Evolutionary conservation across 2,888 invertebrate genomes (phyloP).

Genomic region (Bunonema sp.): DNA sequence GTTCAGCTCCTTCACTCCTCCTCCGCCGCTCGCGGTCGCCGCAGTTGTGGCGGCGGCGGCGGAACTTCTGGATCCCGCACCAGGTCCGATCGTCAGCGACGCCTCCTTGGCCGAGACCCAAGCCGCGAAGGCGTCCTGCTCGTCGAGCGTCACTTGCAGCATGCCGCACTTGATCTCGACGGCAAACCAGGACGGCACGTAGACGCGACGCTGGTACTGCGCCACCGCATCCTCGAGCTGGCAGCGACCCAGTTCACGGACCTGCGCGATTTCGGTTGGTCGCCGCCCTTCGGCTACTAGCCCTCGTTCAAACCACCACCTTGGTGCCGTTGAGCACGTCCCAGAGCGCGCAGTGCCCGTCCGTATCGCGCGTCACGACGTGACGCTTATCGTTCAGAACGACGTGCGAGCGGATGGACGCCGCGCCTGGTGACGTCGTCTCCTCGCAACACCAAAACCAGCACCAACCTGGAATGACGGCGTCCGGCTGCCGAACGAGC

Average conservation of each 20-base stretch:
- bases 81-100: too few relatives aligned
- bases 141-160: conserved; percentile 91
- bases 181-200: conserved; percentile 96
- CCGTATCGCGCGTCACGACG: conserved; percentile 84
- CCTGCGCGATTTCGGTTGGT: conserved; percentile 52
- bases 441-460: too few relatives aligned
- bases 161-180: conserved; percentile 96
- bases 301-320: conserved; percentile 5
- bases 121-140: conserved; percentile 88
- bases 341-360: conserved; percentile 72
- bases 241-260: conserved; percentile 61
- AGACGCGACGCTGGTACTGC: conserved; percentile 75
- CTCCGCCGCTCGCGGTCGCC: too few relatives aligned
- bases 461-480: conserved; percentile 49
- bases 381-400: conserved; percentile 88
- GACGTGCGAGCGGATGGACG: conserved; percentile 77
- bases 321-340: conserved; percentile 56
- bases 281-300: conserved; percentile 54
- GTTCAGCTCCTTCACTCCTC: too few relatives aligned
- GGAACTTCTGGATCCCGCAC: too few relatives aligned
- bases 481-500: conserved; percentile 4
- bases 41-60: too few relatives aligned
- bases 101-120: conserved; percentile 97
- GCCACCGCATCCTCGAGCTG: conserved; percentile 69
- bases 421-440: conserved; percentile 72